Conservation (phyloP, 2,888 invertebrate genomes). For the Drosophila acutilabella region DNA sequence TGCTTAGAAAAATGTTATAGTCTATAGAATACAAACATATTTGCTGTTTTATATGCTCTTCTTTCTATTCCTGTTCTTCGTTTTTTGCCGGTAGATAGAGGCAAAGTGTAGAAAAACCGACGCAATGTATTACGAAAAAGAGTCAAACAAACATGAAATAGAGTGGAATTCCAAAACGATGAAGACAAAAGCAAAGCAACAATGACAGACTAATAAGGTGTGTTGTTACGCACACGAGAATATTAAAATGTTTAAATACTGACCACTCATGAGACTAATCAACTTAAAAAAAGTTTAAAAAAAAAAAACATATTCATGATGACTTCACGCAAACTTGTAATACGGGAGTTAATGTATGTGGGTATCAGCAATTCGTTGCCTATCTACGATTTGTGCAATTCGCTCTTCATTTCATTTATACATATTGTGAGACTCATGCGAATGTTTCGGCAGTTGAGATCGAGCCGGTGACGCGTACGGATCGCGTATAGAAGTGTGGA, state of each 20-base stretch:
- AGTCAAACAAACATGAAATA: constrained; percentile 8
- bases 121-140: constrained; percentile 12
- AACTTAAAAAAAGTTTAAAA: not conserved
- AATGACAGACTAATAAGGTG: not conserved
- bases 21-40: too few relatives aligned
- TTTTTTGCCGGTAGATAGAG: not conserved
- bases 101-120: constrained; percentile 8
- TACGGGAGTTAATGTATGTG: not conserved
- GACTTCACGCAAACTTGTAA: not conserved
- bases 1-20: not conserved
- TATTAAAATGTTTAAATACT: not conserved
- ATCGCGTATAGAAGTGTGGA: not conserved
- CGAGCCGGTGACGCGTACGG: constrained; percentile 2
- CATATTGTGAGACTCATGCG: constrained; percentile 9
- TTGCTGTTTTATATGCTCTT: not conserved
- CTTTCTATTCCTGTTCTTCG: too few relatives aligned
- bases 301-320: constrained; percentile 13
- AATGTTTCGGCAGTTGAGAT: constrained; percentile 14
- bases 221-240: not conserved
- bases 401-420: constrained; percentile 14
- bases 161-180: not conserved
- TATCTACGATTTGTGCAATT: not conserved
- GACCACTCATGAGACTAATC: not conserved
- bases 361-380: constrained; percentile 5
- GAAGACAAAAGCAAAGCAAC: not conserved